These are phyloP conservation scores for Tholera decimalis DNA, from an alignment of 2,888 invertebrate species.

Conservation along the genomic window DNA sequence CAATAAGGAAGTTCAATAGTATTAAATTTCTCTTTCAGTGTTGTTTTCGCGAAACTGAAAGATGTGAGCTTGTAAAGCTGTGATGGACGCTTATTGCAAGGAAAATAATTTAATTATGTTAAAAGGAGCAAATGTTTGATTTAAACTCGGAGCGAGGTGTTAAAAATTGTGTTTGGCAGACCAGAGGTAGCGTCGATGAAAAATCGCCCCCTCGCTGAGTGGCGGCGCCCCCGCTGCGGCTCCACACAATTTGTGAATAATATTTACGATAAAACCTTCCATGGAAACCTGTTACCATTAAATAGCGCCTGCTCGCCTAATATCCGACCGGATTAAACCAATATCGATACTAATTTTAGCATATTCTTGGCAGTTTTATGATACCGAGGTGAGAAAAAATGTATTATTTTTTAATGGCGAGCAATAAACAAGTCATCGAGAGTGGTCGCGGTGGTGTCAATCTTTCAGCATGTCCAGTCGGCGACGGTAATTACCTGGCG, in stretches of 20 bases:
- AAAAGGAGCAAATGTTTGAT: conserved; percentile 86
- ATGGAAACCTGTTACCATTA: conserved; percentile 83
- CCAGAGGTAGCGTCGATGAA: conserved; percentile 86
- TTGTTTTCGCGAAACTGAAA: neutral
- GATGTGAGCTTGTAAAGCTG: neutral
- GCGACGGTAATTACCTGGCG: conserved; percentile 83
- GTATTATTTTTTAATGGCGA: conserved; percentile 75
- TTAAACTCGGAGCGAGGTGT: conserved; percentile 87
- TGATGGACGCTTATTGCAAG: conserved; percentile 14
- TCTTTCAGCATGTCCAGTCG: conserved; percentile 83
- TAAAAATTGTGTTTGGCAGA: conserved; percentile 90
- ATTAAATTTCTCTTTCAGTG: conserved; percentile 4
- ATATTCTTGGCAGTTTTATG: conserved; percentile 74
- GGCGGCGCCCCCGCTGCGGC: conserved; percentile 85
- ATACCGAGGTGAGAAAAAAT: conserved; percentile 72
- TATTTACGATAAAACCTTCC: conserved; percentile 89
- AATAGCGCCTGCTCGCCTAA: conserved; percentile 78
- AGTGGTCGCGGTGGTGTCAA: conserved; percentile 78
- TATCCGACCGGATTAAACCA: conserved; percentile 76
- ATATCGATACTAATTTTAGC: conserved; percentile 78
- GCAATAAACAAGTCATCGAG: conserved; percentile 85
- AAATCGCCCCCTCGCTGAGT: conserved; percentile 90
- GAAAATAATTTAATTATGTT: conserved; percentile 67
- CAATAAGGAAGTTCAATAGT: conserved; percentile 25
- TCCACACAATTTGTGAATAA: conserved; percentile 87